phyloP scores from a whole-genome alignment of 2,888 invertebrate species.

The Oscheius sp. region DNA sequence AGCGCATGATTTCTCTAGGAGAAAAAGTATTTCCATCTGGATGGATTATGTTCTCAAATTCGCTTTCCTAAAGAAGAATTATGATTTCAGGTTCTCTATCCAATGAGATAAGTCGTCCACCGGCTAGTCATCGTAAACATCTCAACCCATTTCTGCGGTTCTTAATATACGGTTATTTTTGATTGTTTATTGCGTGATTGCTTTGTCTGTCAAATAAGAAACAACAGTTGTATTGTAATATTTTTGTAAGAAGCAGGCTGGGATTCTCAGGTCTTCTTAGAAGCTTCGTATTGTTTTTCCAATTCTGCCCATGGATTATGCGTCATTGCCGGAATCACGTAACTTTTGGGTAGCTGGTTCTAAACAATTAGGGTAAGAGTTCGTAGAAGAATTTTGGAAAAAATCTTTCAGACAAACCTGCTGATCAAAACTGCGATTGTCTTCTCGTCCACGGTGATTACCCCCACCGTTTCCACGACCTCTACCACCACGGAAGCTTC shows the following conservation, averaged over 20 bases:
- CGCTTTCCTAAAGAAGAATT: no score
- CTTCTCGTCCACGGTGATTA: background rate
- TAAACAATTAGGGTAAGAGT: no score
- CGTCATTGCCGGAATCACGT: conserved; percentile 41
- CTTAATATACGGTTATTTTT: conserved; percentile 3
- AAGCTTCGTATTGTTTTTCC: conserved; percentile 31
- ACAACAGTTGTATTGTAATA: background rate
- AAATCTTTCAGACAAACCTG: background rate
- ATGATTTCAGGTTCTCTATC: no score
- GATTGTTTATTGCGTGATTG: background rate
- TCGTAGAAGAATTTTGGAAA: no score
- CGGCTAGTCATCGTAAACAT: no score
- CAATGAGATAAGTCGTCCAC: no score
- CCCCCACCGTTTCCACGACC: background rate
- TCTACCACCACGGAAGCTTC: conserved; percentile 11
- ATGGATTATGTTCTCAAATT: no score
- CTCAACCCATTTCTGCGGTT: background rate
- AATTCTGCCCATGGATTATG: conserved; percentile 41
- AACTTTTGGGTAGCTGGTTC: no score
- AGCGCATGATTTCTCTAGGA: no score
- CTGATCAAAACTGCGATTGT: background rate
- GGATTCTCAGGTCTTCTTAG: no score
- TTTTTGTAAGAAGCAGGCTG: background rate
- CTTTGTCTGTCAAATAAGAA: background rate
- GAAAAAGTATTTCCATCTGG: no score